Evolutionary conservation across 2,888 invertebrate species (phyloP).

Genomic region (Tenthredo notha): DNA sequence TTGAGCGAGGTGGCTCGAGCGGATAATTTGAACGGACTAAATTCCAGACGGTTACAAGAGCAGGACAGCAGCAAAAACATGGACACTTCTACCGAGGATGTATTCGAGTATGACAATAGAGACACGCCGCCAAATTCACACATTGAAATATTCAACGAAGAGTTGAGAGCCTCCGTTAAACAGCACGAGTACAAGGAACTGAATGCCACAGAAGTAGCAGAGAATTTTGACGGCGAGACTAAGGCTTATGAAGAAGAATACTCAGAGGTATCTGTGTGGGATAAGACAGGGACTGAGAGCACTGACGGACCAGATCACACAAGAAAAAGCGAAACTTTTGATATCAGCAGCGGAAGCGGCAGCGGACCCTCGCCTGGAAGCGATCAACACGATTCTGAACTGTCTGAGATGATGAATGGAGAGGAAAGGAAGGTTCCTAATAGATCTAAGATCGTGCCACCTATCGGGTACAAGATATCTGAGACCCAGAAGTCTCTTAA

Average conservation of each 20-base stretch:
- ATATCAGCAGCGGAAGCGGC: conserved; percentile 72
- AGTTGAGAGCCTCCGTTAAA: conserved; percentile 65
- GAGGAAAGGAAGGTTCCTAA: conserved; percentile 59
- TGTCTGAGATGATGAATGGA: conserved; percentile 67
- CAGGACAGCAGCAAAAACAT: conserved; percentile 64
- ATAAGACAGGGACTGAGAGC: conserved; percentile 72
- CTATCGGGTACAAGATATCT: conserved; percentile 65
- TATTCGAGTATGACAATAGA: conserved; percentile 70
- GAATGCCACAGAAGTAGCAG: conserved; percentile 56
- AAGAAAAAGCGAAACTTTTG: conserved; percentile 75
- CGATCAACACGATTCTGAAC: conserved; percentile 72
- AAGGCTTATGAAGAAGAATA: conserved; percentile 68
- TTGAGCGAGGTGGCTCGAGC: conserved; percentile 68
- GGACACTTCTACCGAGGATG: conserved; percentile 71
- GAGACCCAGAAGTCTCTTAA: conserved; percentile 72
- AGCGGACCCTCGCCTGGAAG: conserved; percentile 70
- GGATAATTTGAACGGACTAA: conserved; percentile 57
- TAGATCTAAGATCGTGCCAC: conserved; percentile 59
- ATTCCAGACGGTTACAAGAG: conserved; percentile 51
- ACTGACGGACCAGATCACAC: conserved; percentile 69
- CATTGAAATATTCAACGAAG: conserved; percentile 70
- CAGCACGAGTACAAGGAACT: conserved; percentile 69
- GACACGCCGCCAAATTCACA: conserved; percentile 77
- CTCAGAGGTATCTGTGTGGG: conserved; percentile 73
- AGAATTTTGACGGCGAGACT: conserved; percentile 52